A percentile compares a stretch with the other conserved stretches of the same genome.
Conservation (phyloP, 2,888 invertebrate genomes). For the Anthophora plumipes region DNA sequence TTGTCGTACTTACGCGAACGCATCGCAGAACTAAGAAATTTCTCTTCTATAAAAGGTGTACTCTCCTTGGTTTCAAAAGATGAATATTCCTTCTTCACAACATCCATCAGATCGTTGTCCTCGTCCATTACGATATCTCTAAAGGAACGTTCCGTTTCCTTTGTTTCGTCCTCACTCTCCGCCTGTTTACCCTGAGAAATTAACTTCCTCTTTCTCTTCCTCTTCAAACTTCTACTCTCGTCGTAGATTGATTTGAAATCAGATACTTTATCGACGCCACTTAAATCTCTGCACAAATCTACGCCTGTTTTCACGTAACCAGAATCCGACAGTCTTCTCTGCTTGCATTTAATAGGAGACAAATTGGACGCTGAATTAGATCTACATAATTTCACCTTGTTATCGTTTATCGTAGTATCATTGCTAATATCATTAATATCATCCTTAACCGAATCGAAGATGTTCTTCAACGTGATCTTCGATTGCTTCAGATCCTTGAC, state of each 20-base stretch:
- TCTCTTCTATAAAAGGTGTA: conserved; percentile 19
- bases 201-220: not conserved
- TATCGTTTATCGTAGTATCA: not conserved
- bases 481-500: conserved; percentile 78
- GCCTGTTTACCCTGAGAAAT: not conserved
- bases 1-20: conserved; percentile 38
- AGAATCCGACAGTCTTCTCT: conserved; percentile 68
- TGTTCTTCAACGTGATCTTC: conserved; percentile 67
- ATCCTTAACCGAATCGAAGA: conserved; percentile 9
- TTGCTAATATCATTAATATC: conserved; percentile 2
- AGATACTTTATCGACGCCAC: not conserved
- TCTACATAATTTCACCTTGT: conserved; percentile 64
- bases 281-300: conserved; percentile 13
- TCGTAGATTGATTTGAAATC: not conserved
- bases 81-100: conserved; percentile 41
- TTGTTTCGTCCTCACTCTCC: conserved; percentile 26
- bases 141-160: conserved; percentile 18
- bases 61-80: conserved; percentile 31
- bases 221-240: conserved; percentile 19
- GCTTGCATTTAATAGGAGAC: conserved; percentile 54
- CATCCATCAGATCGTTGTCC: conserved; percentile 12
- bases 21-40: conserved; percentile 11
- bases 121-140: conserved; percentile 9
- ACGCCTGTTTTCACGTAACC: conserved; percentile 44
- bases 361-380: conserved; percentile 74